Evolutionary conservation across 1,140 invertebrate genomes (phyloP).

Genomic region (Nebria ingens): DNA sequence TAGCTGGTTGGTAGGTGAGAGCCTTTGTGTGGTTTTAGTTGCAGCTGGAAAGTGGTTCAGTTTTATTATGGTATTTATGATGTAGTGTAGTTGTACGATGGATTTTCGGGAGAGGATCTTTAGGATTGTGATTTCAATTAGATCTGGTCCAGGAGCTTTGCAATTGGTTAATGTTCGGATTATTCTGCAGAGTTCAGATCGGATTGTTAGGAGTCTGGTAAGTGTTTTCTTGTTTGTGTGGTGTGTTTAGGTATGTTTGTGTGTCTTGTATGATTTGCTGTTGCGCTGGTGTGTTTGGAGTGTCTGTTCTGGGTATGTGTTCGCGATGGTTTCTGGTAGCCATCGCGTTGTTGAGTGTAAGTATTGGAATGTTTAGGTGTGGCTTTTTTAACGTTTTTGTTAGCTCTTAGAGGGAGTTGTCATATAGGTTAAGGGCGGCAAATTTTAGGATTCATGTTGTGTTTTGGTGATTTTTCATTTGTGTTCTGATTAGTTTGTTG

Average conservation of each 20-base stretch:
- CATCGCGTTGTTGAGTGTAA: conserved; percentile 10
- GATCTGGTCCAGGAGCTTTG: conserved; percentile 29
- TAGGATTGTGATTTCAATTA: conserved; percentile 19
- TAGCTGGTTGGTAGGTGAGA: conserved; percentile 22
- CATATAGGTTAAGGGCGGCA: conserved; percentile 15
- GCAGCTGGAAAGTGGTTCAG: conserved; percentile 22
- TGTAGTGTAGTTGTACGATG: conserved; percentile 21
- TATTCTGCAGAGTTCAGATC: conserved; percentile 18
- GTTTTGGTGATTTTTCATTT: conserved; percentile 18
- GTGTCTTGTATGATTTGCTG: not conserved
- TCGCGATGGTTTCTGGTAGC: conserved; percentile 11
- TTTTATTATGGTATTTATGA: conserved; percentile 26
- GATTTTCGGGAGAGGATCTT: conserved; percentile 22
- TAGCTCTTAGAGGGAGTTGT: conserved; percentile 19
- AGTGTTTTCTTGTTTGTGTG: not conserved
- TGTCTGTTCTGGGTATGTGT: conserved; percentile 9
- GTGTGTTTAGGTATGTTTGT: not conserved
- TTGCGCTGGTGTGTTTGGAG: not conserved
- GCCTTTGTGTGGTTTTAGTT: conserved; percentile 31
- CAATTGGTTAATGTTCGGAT: conserved; percentile 18
- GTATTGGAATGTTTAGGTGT: conserved; percentile 13
- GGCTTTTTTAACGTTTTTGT: conserved; percentile 16
- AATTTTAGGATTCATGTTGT: too few relatives aligned
- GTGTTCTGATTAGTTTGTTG: conserved; percentile 15
- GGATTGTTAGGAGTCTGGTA: conserved; percentile 3